phyloP scores from a whole-genome alignment of 2,797 vertebrate genomes.

The Vireo griseus region DNA sequence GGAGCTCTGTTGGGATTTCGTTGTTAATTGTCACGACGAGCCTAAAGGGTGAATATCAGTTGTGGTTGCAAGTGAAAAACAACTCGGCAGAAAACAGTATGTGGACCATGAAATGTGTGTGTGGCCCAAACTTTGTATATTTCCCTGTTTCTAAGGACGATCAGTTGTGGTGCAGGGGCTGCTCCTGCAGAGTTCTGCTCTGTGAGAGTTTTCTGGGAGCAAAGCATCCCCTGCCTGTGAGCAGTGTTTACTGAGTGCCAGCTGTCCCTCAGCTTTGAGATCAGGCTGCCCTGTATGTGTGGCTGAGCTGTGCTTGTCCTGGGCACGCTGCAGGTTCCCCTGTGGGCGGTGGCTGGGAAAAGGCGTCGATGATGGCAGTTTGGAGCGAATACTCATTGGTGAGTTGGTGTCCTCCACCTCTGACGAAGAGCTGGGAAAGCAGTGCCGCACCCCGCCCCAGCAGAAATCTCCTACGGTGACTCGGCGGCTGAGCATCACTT shows the following conservation, averaged over 20 bases:
- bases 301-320: background rate
- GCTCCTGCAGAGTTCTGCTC: background rate
- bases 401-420: conserved; percentile 83
- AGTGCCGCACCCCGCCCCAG: conserved; percentile 90
- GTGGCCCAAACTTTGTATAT: background rate
- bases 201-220: background rate
- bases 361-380: conserved; percentile 91
- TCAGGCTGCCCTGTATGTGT: background rate
- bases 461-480: conserved; percentile 88
- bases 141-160: background rate
- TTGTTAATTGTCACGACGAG: background rate
- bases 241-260: background rate
- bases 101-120: rapidly evolving
- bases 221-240: background rate
- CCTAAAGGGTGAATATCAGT: background rate
- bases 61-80: background rate
- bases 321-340: conserved; percentile 81
- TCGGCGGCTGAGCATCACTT: conserved; percentile 86
- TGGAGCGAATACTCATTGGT: conserved; percentile 94
- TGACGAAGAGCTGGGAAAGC: conserved; percentile 87
- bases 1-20: background rate
- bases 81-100: background rate
- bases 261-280: background rate
- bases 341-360: conserved; percentile 95
- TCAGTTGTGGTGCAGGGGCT: background rate